phyloP scores from a whole-genome alignment of 2,797 vertebrate species.

The Eulemur coronatus region DNA sequence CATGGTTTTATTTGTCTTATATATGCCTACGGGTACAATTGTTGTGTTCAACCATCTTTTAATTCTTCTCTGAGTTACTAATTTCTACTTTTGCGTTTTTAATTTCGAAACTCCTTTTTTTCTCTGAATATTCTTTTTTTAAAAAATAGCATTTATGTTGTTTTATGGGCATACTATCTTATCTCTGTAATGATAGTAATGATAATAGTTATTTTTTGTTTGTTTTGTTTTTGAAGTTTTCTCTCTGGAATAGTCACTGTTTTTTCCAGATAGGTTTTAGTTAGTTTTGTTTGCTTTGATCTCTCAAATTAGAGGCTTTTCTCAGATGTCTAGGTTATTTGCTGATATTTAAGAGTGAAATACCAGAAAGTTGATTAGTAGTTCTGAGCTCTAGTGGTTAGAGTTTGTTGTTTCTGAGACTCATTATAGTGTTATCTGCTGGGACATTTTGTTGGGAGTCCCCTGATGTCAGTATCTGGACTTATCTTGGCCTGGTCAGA shows the following conservation, averaged over 20 bases:
- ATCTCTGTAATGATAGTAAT: neutral
- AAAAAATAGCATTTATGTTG: neutral
- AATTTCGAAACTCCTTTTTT: neutral
- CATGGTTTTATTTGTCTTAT: neutral
- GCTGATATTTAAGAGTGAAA: neutral
- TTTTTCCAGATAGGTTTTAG: conserved; percentile 9
- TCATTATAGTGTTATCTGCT: neutral
- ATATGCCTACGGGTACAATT: neutral
- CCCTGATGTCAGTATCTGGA: neutral
- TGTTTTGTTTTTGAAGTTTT: neutral
- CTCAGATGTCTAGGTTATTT: neutral
- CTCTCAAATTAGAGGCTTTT: neutral
- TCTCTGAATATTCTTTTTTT: neutral
- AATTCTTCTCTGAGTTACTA: neutral
- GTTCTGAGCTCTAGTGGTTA: neutral
- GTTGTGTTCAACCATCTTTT: neutral
- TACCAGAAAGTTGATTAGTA: neutral
- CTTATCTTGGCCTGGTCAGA: neutral
- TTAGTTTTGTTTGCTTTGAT: neutral
- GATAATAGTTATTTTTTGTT: neutral
- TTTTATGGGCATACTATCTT: neutral
- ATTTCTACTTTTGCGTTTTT: conserved; percentile 25
- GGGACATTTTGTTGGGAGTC: neutral
- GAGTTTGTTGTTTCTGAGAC: conserved; percentile 4
- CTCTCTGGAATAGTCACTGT: neutral